Conservation (phyloP, 1,140 invertebrate species). For the Charaxes varanes region DNA sequence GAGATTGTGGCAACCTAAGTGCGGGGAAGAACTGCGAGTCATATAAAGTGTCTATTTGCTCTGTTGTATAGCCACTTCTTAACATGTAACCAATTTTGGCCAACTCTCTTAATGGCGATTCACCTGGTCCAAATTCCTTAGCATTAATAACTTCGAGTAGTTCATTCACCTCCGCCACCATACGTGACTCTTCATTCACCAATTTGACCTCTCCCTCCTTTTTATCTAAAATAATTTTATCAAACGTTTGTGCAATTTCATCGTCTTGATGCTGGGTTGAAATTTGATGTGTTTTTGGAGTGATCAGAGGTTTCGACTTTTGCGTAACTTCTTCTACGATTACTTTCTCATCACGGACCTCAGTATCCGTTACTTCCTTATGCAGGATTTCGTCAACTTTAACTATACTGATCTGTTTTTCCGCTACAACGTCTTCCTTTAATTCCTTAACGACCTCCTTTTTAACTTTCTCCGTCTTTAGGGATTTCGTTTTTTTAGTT, state of each 20-base stretch:
- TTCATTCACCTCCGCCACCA: constrained; percentile 83
- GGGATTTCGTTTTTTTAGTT: constrained; percentile 25
- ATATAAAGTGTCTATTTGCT: constrained; percentile 85
- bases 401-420: too few species aligned
- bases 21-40: constrained; percentile 86
- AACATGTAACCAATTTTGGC: constrained; percentile 87
- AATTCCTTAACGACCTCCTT: constrained; percentile 16
- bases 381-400: too few species aligned
- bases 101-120: constrained; percentile 84
- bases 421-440: constrained; percentile 18
- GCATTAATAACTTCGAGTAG: constrained; percentile 82
- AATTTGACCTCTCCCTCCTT: constrained; percentile 75
- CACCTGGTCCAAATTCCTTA: constrained; percentile 86
- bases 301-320: too few species aligned
- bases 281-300: too few species aligned
- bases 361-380: too few species aligned
- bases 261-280: constrained; percentile 75
- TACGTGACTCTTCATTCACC: constrained; percentile 75
- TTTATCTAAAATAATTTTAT: constrained; percentile 74
- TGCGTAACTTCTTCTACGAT: constrained; percentile 50
- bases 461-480: constrained; percentile 25
- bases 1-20: constrained; percentile 83
- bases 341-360: constrained; percentile 21
- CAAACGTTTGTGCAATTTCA: constrained; percentile 73
- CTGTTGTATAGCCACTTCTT: constrained; percentile 82